Evolutionary conservation across 2,888 invertebrate species (phyloP).

Genomic region (Doris montereyensis): DNA sequence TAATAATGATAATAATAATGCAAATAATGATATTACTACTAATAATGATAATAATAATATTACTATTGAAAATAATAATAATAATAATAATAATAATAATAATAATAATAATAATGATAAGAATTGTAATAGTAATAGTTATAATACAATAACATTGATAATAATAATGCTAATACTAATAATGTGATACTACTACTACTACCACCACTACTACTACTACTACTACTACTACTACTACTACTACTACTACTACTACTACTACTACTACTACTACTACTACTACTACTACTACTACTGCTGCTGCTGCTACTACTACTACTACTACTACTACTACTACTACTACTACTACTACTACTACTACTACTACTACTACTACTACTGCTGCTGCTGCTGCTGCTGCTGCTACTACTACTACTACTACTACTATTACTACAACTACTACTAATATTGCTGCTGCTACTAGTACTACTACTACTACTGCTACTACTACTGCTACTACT

Average conservation of each 20-base stretch:
- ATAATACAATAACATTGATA: too few species aligned
- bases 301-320: slow-evolving; percentile 18
- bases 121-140: too few species aligned
- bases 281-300: slow-evolving; percentile 16
- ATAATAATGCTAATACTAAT: too few species aligned
- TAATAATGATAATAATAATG: not conserved
- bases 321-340: slow-evolving; percentile 8
- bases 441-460: not conserved
- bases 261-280: slow-evolving; percentile 20
- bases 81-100: slow-evolving; percentile 15
- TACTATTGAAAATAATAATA: too few species aligned
- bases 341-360: slow-evolving; percentile 26
- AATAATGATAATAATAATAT: slow-evolving; percentile 11
- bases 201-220: slow-evolving; percentile 17
- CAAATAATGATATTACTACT: slow-evolving; percentile 21
- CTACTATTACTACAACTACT: too few species aligned
- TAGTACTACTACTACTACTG: slow-evolving; percentile 6
- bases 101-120: slow-evolving; percentile 4
- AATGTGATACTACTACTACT: slow-evolving; percentile 4
- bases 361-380: slow-evolving; percentile 26
- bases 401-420: slow-evolving; percentile 22
- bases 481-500: not conserved
- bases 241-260: slow-evolving; percentile 11
- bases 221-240: slow-evolving; percentile 23
- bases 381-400: slow-evolving; percentile 3